Evolutionary conservation across 2,888 invertebrate genomes (phyloP).

Genomic region (Ctenicera cuprea): DNA sequence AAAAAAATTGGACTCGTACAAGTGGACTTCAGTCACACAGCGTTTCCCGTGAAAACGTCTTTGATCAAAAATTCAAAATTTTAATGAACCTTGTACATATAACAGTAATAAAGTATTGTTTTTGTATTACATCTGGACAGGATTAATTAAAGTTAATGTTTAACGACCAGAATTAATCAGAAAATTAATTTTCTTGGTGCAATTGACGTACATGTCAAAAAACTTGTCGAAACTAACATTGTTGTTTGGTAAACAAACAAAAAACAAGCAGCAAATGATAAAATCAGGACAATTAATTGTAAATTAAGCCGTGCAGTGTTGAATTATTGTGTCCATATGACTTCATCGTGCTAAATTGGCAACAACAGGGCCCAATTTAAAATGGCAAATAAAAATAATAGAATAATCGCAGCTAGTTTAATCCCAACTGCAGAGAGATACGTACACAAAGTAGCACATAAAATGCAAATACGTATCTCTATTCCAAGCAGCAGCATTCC

Average conservation of each 20-base stretch:
- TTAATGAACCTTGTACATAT: too few species aligned
- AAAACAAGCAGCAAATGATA: not conserved
- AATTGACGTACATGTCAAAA: too few species aligned
- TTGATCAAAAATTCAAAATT: too few species aligned
- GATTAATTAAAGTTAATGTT: too few species aligned
- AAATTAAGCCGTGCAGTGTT: constrained; percentile 2
- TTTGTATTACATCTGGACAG: too few species aligned
- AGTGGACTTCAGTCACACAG: too few species aligned
- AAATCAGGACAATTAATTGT: constrained; percentile 21
- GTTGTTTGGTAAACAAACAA: constrained; percentile 19
- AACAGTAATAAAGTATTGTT: too few species aligned
- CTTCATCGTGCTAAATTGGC: constrained; percentile 46
- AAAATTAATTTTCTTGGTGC: too few species aligned
- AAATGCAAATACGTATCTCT: constrained; percentile 7
- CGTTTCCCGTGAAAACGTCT: too few species aligned
- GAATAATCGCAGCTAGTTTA: constrained; percentile 44
- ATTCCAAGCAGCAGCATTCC: constrained; percentile 7
- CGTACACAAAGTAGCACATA: not conserved
- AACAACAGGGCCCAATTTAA: constrained; percentile 45
- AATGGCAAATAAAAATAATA: constrained; percentile 49
- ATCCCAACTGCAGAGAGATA: not conserved
- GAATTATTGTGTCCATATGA: constrained; percentile 26
- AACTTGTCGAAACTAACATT: too few species aligned
- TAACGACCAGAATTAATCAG: too few species aligned
- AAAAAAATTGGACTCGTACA: too few species aligned